A percentile compares a stretch with the other conserved stretches of the same genome.
These are phyloP conservation scores for Anabas testudineus DNA, from an alignment of 2,797 vertebrate genomes.

Conservation along the genomic window DNA sequence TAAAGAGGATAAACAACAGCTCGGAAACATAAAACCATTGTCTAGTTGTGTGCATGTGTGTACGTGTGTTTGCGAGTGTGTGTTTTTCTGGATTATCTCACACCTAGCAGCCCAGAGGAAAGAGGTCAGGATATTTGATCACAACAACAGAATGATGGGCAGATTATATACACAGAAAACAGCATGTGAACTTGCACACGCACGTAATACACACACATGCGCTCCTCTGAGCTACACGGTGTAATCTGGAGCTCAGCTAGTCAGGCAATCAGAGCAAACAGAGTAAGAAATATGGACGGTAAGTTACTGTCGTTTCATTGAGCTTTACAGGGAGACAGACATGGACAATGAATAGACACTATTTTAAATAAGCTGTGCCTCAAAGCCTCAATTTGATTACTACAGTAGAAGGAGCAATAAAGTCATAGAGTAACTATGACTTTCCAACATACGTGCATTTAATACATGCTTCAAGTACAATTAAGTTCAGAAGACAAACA, in stretches of 20 bases:
- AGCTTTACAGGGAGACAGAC: background rate
- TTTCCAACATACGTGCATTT: background rate
- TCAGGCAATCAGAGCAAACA: slow-evolving; percentile 31
- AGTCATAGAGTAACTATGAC: background rate
- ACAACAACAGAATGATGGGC: slow-evolving; percentile 35
- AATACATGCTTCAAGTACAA: too few species aligned
- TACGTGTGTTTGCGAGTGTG: slow-evolving; percentile 10
- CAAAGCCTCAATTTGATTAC: background rate
- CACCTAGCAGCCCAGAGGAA: slow-evolving; percentile 36
- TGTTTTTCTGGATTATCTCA: slow-evolving; percentile 59
- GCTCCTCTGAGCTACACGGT: slow-evolving; percentile 18
- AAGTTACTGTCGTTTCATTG: background rate
- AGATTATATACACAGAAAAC: slow-evolving; percentile 51
- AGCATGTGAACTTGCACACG: slow-evolving; percentile 24
- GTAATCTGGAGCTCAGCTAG: slow-evolving; percentile 42
- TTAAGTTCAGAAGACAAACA: too few species aligned
- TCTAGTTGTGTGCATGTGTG: slow-evolving; percentile 8
- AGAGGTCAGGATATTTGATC: slow-evolving; percentile 53
- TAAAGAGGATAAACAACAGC: slow-evolving; percentile 50
- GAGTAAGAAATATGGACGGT: background rate
- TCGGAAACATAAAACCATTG: slow-evolving; percentile 35
- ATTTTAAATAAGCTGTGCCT: too few species aligned
- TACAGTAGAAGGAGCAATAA: background rate
- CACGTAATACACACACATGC: slow-evolving; percentile 38
- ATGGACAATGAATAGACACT: too few species aligned